Evolutionary conservation across 2,113 vertebrate species (phyloP).

Genomic region (Anoura caudifer): DNA sequence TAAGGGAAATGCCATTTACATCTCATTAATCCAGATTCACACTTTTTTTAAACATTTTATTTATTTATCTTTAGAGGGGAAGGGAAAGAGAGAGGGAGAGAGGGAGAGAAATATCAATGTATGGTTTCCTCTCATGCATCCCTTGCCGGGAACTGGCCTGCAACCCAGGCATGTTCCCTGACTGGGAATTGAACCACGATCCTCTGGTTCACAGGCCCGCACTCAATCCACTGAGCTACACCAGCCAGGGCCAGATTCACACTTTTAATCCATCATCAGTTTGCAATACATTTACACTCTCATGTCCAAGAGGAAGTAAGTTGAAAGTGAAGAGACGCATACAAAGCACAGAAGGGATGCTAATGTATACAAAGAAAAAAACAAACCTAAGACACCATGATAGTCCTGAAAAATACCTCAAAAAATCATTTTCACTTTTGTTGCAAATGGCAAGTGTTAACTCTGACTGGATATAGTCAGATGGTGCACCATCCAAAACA

Average conservation of each 20-base stretch:
- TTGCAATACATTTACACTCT: neutral
- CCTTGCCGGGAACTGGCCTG: no score
- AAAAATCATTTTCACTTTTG: slow-evolving; percentile 46
- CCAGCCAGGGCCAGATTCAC: neutral
- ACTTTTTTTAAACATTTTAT: no score
- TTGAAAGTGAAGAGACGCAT: neutral
- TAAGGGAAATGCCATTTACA: neutral
- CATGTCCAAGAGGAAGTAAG: neutral
- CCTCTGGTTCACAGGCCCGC: no score
- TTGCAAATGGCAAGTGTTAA: slow-evolving; percentile 30
- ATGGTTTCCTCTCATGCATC: no score
- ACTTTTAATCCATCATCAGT: neutral
- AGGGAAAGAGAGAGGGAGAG: no score
- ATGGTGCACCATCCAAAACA: slow-evolving; percentile 15
- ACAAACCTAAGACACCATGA: neutral
- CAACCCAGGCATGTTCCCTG: no score
- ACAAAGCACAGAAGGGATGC: neutral
- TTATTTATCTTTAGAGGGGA: no score
- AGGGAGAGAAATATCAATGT: no score
- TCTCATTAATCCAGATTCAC: neutral
- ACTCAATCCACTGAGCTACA: no score
- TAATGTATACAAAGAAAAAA: neutral
- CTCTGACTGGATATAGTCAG: slow-evolving; percentile 27
- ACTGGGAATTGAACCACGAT: no score
- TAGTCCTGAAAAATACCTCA: neutral